phyloP scores from a whole-genome alignment of 2,888 invertebrate genomes.

The Limnephilus rhombicus region DNA sequence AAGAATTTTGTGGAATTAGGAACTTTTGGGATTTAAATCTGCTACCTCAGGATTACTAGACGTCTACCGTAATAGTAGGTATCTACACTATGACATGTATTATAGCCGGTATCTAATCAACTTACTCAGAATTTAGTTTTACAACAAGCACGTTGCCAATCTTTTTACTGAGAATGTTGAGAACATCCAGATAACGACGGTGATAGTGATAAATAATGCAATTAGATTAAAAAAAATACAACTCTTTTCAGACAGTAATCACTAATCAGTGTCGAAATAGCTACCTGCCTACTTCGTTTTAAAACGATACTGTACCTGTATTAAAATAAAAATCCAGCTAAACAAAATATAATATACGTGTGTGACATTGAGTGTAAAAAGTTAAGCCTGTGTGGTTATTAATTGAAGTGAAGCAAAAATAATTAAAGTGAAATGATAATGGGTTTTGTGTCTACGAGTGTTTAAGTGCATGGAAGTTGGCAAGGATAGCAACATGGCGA shows the following conservation, averaged over 20 bases:
- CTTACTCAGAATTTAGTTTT: not conserved
- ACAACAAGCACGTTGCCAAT: not conserved
- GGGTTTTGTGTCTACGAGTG: not conserved
- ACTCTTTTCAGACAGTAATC: not conserved
- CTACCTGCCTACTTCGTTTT: not conserved
- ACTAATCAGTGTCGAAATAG: not conserved
- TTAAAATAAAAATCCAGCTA: not conserved
- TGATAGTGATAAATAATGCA: not conserved
- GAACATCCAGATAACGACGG: not conserved
- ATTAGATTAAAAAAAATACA: not conserved
- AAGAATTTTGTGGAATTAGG: too few relatives aligned
- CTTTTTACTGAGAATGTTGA: not conserved
- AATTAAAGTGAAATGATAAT: not conserved
- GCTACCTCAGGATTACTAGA: too few relatives aligned
- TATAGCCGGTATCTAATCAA: not conserved
- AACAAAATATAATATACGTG: not conserved
- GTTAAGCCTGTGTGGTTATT: not conserved
- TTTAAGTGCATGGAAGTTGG: not conserved
- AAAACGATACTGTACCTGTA: not conserved
- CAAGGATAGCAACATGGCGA: constrained; percentile 69
- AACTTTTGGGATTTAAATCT: too few relatives aligned
- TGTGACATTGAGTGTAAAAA: not conserved
- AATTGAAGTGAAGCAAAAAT: not conserved
- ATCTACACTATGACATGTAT: not conserved
- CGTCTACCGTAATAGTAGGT: too few relatives aligned